Percentiles rank a stretch among this genome's conserved stretches.
These are phyloP conservation scores for Lepidotrigona ventralis DNA, from an alignment of 1,140 invertebrate genomes.

Conservation along the genomic window DNA sequence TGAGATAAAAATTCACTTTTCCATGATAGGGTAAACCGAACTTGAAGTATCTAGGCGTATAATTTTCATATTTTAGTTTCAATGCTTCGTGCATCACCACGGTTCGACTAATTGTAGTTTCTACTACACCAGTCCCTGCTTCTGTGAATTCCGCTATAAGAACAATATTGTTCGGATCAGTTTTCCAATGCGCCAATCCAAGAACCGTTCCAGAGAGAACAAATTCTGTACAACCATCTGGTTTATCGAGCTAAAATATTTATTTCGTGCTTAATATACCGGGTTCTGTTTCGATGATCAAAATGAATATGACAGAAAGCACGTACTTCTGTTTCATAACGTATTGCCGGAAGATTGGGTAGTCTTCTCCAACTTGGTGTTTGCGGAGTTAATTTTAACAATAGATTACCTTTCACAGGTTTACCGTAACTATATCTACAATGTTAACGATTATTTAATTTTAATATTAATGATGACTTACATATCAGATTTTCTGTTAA, in stretches of 20 bases:
- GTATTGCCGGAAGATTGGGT: constrained; percentile 74
- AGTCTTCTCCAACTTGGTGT: constrained; percentile 76
- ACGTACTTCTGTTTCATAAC: constrained; percentile 73
- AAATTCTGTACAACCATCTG: constrained; percentile 80
- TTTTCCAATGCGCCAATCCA: constrained; percentile 78
- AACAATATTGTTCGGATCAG: constrained; percentile 78
- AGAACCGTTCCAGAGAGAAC: constrained; percentile 74
- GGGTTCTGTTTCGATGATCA: not conserved
- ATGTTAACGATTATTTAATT: not conserved
- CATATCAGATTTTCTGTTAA: not conserved
- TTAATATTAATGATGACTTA: not conserved
- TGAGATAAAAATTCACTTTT: constrained; percentile 77
- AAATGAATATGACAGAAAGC: not conserved
- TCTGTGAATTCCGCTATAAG: constrained; percentile 83
- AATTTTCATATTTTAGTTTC: constrained; percentile 80
- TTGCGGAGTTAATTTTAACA: constrained; percentile 76
- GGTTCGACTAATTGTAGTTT: constrained; percentile 82
- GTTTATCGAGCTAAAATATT: constrained; percentile 65
- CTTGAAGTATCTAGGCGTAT: constrained; percentile 83
- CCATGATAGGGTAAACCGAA: constrained; percentile 84
- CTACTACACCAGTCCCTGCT: constrained; percentile 82
- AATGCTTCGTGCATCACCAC: constrained; percentile 81
- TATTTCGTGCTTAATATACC: not conserved
- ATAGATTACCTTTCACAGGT: constrained; percentile 83
- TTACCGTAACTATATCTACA: constrained; percentile 87